These are phyloP conservation scores for Raphicerus campestris DNA, from an alignment of 2,113 vertebrate species.

Conservation along the genomic window DNA sequence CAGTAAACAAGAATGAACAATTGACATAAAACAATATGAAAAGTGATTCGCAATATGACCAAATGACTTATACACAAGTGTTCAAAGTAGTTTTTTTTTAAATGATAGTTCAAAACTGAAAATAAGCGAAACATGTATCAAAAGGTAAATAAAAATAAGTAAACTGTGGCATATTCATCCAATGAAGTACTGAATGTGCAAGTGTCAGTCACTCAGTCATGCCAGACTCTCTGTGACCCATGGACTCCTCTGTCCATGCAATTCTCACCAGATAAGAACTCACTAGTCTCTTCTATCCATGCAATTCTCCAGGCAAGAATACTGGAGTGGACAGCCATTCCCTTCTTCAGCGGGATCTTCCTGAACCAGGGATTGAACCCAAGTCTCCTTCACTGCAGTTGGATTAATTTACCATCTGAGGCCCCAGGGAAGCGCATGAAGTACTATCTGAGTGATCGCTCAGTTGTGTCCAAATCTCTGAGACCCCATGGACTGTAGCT, in stretches of 20 bases:
- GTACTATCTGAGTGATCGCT: not conserved
- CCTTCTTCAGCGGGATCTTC: not conserved
- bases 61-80: not conserved
- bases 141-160: not conserved
- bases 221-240: not conserved
- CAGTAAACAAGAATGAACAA: not conserved
- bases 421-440: not conserved
- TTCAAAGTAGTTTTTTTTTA: not conserved
- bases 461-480: not conserved
- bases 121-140: not conserved
- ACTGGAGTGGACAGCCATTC: not conserved
- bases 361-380: not conserved
- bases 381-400: not conserved
- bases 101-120: not conserved
- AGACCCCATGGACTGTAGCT: not conserved
- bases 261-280: not conserved
- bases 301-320: not conserved
- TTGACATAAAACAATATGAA: not conserved
- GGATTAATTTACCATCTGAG: not conserved
- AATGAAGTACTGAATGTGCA: not conserved
- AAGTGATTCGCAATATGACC: not conserved
- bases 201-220: not conserved
- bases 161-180: not conserved
- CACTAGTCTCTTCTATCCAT: not conserved
- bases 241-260: not conserved